Conservation (phyloP, 1,140 invertebrate species). For the Atta cephalotes region DNA sequence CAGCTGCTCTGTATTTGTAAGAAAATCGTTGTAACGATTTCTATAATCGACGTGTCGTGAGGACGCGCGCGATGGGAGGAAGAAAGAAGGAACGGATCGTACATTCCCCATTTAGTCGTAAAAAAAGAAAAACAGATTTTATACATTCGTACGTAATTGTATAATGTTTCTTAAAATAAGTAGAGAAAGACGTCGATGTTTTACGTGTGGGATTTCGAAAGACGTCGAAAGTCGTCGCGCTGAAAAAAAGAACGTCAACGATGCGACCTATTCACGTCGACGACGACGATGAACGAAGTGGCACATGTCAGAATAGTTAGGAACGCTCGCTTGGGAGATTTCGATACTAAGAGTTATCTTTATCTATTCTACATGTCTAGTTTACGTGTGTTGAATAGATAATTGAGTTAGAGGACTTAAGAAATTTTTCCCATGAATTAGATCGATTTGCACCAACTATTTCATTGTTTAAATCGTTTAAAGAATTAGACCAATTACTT, state of each 20-base stretch:
- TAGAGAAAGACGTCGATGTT: slow-evolving; percentile 70
- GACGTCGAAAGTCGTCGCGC: slow-evolving; percentile 47
- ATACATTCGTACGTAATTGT: slow-evolving; percentile 84
- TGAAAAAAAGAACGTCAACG: background rate
- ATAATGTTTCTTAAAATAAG: slow-evolving; percentile 75
- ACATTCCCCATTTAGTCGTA: slow-evolving; percentile 81
- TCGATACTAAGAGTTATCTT: slow-evolving; percentile 28
- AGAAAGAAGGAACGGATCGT: slow-evolving; percentile 70
- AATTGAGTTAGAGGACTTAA: slow-evolving; percentile 34
- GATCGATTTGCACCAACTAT: slow-evolving; percentile 9
- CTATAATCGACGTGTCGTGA: slow-evolving; percentile 60
- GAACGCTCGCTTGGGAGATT: slow-evolving; percentile 17
- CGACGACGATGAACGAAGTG: background rate
- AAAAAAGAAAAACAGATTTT: slow-evolving; percentile 76
- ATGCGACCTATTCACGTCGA: background rate
- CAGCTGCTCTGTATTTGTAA: slow-evolving; percentile 75
- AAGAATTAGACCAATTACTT: background rate
- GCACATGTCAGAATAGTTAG: background rate
- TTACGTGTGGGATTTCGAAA: slow-evolving; percentile 68
- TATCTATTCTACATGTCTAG: slow-evolving; percentile 29
- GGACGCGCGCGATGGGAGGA: background rate
- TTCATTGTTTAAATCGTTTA: slow-evolving; percentile 4
- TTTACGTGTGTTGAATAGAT: background rate
- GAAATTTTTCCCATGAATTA: background rate
- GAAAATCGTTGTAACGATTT: slow-evolving; percentile 70